Base-by-base conservation (phyloP, 2,797 vertebrate species). In the Cossypha niveicapilla region DNA sequence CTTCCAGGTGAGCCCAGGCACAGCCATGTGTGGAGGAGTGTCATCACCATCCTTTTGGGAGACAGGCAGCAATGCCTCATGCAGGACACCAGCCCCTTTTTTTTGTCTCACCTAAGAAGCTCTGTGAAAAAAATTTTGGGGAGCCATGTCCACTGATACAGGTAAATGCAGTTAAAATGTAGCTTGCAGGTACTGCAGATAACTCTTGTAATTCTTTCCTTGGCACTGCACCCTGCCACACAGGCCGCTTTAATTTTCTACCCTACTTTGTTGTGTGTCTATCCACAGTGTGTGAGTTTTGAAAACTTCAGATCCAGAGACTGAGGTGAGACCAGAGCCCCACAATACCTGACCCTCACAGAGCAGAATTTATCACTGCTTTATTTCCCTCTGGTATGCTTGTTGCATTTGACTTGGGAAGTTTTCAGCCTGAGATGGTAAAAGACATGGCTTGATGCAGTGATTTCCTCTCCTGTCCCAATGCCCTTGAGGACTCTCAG, bases 211-310 rank as follows among this genome's bases (percentile, higher is more conserved):
- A 30, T 37, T 51, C 58, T 57, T 23, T 48, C n/a, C 39, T 61
- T 1, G 1, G 35, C 1, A 0, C 11, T 27, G 25, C 22, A 34
- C 41, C 18, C 48, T 51, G 56, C 66, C 57, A 27, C 3, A 2
- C 8, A 2, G 4, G 13, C 56, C 0, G 0, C 4, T 86, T 60
- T 41, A 1, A 9, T 61, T 42, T 63, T 21, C 41, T 73, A 25
- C 35, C 11, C 56, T 68, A 2, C 42, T 60, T 57, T 1, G 0
- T 10, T 11, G 2, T 44, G 13, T 30, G 9, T 41, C 48, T 11
- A 6, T n/a, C 45, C 30, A 24, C 5, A 16, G 27, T 1, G 9
- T n/a, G 47, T 22, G 56, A 82, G 56, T 24, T 73, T 32, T 58
- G 60, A 22, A 24, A 28, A 37, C 51, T n/a, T 37, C 37, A 37